A percentile compares a stretch with the other conserved stretches of the same genome.
Conservation (phyloP, 2,113 vertebrate species). For the Melanostigma gelatinosum region DNA sequence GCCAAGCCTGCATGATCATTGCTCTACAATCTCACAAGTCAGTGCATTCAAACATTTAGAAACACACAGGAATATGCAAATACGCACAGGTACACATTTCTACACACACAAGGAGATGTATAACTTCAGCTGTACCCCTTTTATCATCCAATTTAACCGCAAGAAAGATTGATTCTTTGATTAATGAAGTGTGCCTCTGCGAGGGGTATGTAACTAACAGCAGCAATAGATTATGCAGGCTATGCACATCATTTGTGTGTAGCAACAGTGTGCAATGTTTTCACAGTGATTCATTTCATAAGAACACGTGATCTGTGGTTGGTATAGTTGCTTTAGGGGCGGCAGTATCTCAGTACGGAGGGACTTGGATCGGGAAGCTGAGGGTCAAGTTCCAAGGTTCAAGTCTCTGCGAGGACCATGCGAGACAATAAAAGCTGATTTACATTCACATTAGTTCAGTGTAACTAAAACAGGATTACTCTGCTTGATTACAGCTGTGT, state of each 20-base stretch:
- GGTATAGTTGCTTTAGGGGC: slow-evolving; percentile 33
- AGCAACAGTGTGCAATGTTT: slow-evolving; percentile 44
- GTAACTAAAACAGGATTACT: slow-evolving; percentile 65
- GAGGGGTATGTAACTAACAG: slow-evolving; percentile 30
- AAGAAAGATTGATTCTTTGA: slow-evolving; percentile 54
- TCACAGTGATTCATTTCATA: slow-evolving; percentile 59
- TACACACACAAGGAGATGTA: neutral
- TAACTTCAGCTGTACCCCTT: slow-evolving; percentile 25
- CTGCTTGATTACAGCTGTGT: slow-evolving; percentile 60
- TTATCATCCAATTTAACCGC: slow-evolving; percentile 48
- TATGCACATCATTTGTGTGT: slow-evolving; percentile 40
- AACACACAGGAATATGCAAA: neutral
- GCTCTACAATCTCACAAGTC: neutral
- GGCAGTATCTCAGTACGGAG: neutral
- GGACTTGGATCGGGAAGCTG: neutral
- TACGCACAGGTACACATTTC: neutral
- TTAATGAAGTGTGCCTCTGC: slow-evolving; percentile 55
- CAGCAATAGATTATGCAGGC: slow-evolving; percentile 37
- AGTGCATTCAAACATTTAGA: slow-evolving; percentile 12
- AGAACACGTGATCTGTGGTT: slow-evolving; percentile 60
- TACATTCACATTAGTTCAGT: slow-evolving; percentile 42
- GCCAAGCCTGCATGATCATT: slow-evolving; percentile 2
- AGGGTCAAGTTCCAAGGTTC: neutral
- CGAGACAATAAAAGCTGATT: neutral
- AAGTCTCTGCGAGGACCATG: neutral